Conservation (phyloP, 2,113 vertebrate genomes). For the Saguinus midas region DNA sequence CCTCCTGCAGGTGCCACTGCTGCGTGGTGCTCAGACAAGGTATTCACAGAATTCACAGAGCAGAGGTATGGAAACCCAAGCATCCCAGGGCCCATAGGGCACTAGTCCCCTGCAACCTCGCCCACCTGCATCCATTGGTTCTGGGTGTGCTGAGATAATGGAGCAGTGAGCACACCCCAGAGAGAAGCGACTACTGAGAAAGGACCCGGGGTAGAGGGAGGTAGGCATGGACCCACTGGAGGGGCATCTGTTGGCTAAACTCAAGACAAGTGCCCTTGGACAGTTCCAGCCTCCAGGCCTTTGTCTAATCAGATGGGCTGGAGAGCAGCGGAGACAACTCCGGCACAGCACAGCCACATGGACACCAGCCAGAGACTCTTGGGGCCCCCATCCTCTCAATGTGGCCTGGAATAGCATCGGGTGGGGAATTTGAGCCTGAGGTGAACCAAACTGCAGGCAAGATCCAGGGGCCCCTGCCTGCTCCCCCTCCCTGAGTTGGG, state of each 20-base stretch:
- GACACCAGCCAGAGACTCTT: neutral
- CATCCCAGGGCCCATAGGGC: neutral
- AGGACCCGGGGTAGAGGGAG: neutral
- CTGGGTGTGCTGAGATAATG: neutral
- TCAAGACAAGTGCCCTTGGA: neutral
- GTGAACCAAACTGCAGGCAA: slow-evolving; percentile 35
- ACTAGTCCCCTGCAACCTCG: neutral
- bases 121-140: neutral
- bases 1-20: neutral
- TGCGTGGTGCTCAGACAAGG: neutral
- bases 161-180: neutral
- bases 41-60: neutral
- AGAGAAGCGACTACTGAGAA: neutral
- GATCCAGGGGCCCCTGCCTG: slow-evolving; percentile 37
- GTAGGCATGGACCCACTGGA: neutral
- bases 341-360: rapidly evolving
- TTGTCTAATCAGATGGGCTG: neutral
- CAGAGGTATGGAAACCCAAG: neutral
- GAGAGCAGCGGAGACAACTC: neutral
- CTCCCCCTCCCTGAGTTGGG: slow-evolving; percentile 47
- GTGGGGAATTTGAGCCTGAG: neutral
- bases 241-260: neutral
- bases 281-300: neutral
- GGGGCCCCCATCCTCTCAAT: neutral
- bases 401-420: neutral